Conservation (phyloP, 2,797 vertebrate species). For the Brachyrhaphis roseni region DNA sequence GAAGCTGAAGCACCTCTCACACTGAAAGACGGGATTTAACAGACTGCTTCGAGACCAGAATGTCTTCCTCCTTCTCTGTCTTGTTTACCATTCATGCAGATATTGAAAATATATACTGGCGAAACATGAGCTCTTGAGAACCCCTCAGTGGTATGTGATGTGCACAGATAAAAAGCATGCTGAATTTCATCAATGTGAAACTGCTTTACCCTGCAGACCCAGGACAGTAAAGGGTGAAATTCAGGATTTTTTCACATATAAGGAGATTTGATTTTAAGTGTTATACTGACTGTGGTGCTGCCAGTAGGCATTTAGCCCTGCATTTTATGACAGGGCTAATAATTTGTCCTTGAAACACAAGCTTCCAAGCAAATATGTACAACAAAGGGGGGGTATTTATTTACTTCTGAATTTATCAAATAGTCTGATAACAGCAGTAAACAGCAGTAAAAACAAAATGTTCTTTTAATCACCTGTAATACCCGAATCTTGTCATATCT, state of each 20-base stretch:
- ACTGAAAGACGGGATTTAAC: slow-evolving; percentile 53
- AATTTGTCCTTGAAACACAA: neutral
- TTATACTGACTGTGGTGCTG: slow-evolving; percentile 2
- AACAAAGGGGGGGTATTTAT: neutral
- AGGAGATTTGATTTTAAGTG: neutral
- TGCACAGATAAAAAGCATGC: slow-evolving; percentile 30
- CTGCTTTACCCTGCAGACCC: slow-evolving; percentile 2
- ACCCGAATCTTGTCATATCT: neutral
- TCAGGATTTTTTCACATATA: neutral
- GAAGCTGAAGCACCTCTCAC: slow-evolving; percentile 38
- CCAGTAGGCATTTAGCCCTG: neutral
- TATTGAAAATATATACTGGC: slow-evolving; percentile 37
- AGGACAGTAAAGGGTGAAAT: slow-evolving; percentile 3
- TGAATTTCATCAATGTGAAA: slow-evolving; percentile 45
- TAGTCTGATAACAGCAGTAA: neutral
- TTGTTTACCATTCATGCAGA: slow-evolving; percentile 23
- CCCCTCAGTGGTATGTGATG: slow-evolving; percentile 20
- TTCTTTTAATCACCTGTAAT: neutral
- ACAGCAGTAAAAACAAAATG: neutral
- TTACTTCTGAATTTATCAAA: neutral
- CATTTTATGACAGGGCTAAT: neutral
- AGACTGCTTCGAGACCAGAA: slow-evolving; percentile 36
- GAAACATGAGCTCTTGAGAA: slow-evolving; percentile 37
- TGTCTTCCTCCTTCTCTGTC: neutral
- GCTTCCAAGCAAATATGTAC: neutral